A percentile compares a stretch with the other conserved stretches of the same genome.
Conservation (phyloP, 2,888 invertebrate genomes). For the Calliopum simillimum region DNA sequence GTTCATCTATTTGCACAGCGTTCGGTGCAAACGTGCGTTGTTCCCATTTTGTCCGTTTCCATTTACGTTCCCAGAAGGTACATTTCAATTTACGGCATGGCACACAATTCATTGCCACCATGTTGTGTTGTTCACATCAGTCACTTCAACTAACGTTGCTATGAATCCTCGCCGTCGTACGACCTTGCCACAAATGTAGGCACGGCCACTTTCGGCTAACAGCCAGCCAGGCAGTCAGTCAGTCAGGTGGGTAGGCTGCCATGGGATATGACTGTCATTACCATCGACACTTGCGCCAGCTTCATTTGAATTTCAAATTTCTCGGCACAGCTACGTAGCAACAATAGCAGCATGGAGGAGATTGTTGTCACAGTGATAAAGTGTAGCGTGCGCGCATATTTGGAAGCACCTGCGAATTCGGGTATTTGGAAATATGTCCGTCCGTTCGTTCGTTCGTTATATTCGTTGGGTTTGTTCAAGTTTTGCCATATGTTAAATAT, state of each 20-base stretch:
- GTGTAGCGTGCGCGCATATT: conserved; percentile 7
- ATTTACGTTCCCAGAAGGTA: background rate
- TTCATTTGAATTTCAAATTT: conserved; percentile 54
- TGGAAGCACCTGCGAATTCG: background rate
- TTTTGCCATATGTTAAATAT: conserved; percentile 14
- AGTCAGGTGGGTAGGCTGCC: no score
- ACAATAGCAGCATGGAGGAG: background rate
- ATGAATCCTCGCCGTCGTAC: background rate
- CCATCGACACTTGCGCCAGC: conserved; percentile 21
- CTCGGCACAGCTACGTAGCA: conserved; percentile 12
- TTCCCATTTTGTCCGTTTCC: background rate
- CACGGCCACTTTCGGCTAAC: background rate
- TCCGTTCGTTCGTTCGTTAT: background rate
- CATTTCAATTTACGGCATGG: conserved; percentile 18
- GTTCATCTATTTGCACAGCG: conserved; percentile 13
- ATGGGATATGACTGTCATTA: no score
- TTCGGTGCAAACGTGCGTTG: background rate
- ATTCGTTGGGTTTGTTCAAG: background rate
- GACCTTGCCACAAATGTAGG: conserved; percentile 7
- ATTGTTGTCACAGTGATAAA: conserved; percentile 17
- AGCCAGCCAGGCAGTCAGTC: no score
- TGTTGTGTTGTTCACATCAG: conserved; percentile 12
- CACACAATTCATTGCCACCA: background rate
- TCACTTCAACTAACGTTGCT: background rate
- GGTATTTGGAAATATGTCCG: background rate